Evolutionary conservation across 2,113 vertebrate species (phyloP).

Genomic region (Haliaeetus leucogaster): DNA sequence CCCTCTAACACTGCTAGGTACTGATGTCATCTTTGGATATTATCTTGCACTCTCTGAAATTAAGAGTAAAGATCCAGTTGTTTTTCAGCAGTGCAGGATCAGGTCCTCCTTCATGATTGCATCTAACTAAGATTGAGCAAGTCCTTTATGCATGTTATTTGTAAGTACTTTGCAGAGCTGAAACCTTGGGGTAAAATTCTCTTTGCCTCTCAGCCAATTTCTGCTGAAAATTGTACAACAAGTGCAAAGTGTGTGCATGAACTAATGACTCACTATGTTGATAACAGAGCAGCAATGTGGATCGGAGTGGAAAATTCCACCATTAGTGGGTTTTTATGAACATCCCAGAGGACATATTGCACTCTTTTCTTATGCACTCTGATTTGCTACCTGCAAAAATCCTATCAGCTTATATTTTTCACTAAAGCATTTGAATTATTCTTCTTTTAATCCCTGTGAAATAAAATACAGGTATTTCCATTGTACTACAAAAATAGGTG

Average conservation of each 20-base stretch:
- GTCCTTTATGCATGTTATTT: neutral
- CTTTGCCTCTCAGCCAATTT: neutral
- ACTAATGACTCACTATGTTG: neutral
- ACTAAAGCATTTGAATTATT: neutral
- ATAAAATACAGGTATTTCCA: neutral
- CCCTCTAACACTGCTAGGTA: no score
- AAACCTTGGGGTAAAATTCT: neutral
- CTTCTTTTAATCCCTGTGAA: neutral
- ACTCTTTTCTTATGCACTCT: neutral
- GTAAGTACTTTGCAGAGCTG: neutral
- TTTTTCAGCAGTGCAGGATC: neutral
- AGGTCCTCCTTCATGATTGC: neutral
- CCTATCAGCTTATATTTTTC: neutral
- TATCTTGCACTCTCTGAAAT: neutral
- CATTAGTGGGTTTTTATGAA: neutral
- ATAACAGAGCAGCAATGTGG: neutral
- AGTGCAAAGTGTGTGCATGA: neutral
- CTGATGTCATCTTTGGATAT: neutral
- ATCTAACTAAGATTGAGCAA: neutral
- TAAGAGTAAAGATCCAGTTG: neutral
- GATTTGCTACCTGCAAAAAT: neutral
- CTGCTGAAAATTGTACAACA: neutral
- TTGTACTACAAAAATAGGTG: neutral
- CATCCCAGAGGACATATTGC: neutral
- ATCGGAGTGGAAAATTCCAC: neutral